Evolutionary conservation across 2,888 invertebrate genomes (phyloP).

Genomic region (Scaptomyza polygonia): DNA sequence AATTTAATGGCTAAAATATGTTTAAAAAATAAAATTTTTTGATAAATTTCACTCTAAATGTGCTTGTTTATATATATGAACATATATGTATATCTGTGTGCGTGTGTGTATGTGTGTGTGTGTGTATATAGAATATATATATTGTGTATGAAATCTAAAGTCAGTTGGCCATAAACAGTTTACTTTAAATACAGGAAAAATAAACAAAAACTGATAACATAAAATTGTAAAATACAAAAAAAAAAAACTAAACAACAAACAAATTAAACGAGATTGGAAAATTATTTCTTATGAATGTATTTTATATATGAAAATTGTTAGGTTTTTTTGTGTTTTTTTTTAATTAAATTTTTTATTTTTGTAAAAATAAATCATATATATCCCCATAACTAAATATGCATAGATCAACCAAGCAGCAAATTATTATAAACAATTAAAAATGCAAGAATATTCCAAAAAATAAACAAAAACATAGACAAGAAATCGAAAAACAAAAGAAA

Average conservation of each 20-base stretch:
- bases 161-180: constrained; percentile 53
- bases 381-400: constrained; percentile 6
- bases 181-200: constrained; percentile 60
- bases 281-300: constrained; percentile 60
- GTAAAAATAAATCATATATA: constrained; percentile 4
- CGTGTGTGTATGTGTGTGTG: constrained; percentile 1
- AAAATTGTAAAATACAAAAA: constrained; percentile 31
- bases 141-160: constrained; percentile 19
- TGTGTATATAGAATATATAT: constrained; percentile 13
- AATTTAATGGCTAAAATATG: constrained; percentile 59
- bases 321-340: constrained; percentile 12
- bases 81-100: constrained; percentile 2
- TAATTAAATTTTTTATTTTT: constrained; percentile 18
- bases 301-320: constrained; percentile 60
- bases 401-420: constrained; percentile 32
- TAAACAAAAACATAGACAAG: constrained; percentile 30
- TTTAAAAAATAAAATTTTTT: constrained; percentile 19
- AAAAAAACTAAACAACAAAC: constrained; percentile 20
- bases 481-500: constrained; percentile 4
- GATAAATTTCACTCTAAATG: constrained; percentile 56
- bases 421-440: constrained; percentile 39
- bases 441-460: constrained; percentile 52
- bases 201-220: constrained; percentile 56
- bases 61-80: constrained; percentile 41
- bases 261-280: constrained; percentile 22